Evolutionary conservation across 2,888 invertebrate species (phyloP).

Genomic region (Drosophila birchii): DNA sequence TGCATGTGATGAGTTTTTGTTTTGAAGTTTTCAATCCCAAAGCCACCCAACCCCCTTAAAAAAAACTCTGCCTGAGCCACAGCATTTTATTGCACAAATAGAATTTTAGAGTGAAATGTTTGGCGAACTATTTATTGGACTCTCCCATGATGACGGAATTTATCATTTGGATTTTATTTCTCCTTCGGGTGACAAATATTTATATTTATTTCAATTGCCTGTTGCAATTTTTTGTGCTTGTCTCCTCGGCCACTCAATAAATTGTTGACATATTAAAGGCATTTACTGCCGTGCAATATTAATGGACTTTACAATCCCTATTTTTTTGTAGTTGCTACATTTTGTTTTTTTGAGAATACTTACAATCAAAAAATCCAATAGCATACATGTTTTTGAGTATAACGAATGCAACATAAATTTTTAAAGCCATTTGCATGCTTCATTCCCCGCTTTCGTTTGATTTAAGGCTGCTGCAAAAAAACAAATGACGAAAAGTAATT

Average conservation of each 20-base stretch:
- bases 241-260: slow-evolving; percentile 26
- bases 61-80: slow-evolving; percentile 29
- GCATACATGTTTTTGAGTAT: slow-evolving; percentile 15
- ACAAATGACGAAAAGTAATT: slow-evolving; percentile 33
- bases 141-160: slow-evolving; percentile 1
- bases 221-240: slow-evolving; percentile 5
- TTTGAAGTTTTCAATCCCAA: slow-evolving; percentile 23
- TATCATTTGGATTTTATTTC: slow-evolving; percentile 4
- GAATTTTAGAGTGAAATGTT: slow-evolving; percentile 14
- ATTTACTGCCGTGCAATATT: slow-evolving; percentile 39
- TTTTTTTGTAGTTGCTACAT: slow-evolving; percentile 9
- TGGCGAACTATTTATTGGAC: slow-evolving; percentile 3
- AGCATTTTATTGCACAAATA: slow-evolving; percentile 29
- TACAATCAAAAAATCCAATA: slow-evolving; percentile 18
- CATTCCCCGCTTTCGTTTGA: slow-evolving; percentile 30
- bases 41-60: background rate
- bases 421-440: slow-evolving; percentile 44
- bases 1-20: slow-evolving; percentile 40
- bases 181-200: slow-evolving; percentile 22
- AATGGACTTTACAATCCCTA: slow-evolving; percentile 29
- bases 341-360: slow-evolving; percentile 7
- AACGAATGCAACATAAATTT: slow-evolving; percentile 33
- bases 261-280: slow-evolving; percentile 35
- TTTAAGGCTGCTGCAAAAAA: slow-evolving; percentile 36
- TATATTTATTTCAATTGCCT: slow-evolving; percentile 51